Base-by-base conservation (phyloP, 1,140 invertebrate species). In the Formica exsecta region DNA sequence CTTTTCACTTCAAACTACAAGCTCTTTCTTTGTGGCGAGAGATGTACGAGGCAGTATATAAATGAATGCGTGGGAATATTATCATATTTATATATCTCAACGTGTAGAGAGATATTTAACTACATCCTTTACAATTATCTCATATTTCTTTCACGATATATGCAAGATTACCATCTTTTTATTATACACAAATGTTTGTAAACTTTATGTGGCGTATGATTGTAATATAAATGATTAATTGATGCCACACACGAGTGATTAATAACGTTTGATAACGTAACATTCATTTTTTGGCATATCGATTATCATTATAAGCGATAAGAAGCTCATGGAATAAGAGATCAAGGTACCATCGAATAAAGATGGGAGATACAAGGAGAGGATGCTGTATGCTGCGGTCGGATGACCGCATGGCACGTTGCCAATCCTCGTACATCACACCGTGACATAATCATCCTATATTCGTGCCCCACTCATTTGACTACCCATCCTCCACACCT, bases 391-490 rank as follows among this genome's bases (percentile, higher is more conserved):
- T 54, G 59, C 64, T 80, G 89, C 77, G 73, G 86, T 76, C 70
- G 88, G 77, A 77, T 88, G 90, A 92, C 90, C 91, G 75, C 89
- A 88, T 92, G 91, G 91, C 91, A 71, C 77, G 25, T 71, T 92
- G 91, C 92, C 92, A 90, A 85, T 75, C 81, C 87, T 61, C 92
- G 91, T 92, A 89, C 87, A 93, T 92, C 92, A 93, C 88, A 85
- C 74, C 86, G 86, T 90, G 92, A 92, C 91, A 92, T 93, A 93
- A 93, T 93, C 91, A 90, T 90, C 90, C 91, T 90, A 87, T 88
- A 92, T 93, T 93, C 89, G 85, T 89, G 88, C 88, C 89, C 88
- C 87, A 89, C 88, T 91, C 89, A 85, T 92, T 89, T 86, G 80
- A 88, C 83, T 90, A 91, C 89, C 87, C 90, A 88, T 87, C 83